These are phyloP conservation scores for Carassius gibelio DNA, from an alignment of 2,113 vertebrate genomes.

Conservation along the genomic window DNA sequence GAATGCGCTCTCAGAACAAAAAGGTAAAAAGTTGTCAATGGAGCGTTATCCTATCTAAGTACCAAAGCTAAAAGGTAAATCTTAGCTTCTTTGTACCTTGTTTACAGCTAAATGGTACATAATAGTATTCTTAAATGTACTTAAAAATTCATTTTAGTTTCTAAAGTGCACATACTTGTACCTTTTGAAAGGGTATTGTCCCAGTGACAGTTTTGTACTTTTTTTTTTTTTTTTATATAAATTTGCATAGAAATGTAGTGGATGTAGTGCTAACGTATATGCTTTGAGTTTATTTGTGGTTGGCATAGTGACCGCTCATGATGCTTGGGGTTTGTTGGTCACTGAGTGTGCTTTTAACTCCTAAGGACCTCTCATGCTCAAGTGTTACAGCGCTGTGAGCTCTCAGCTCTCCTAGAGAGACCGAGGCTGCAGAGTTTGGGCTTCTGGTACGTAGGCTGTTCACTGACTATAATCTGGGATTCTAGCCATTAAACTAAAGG, in stretches of 20 bases:
- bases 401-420: background rate
- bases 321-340: constrained; percentile 15
- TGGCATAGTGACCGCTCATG: constrained; percentile 35
- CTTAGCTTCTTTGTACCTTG: no score
- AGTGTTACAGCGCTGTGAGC: background rate
- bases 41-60: no score
- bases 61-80: no score
- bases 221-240: no score
- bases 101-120: no score
- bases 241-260: background rate
- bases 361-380: constrained; percentile 41
- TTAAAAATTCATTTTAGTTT: no score
- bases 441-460: constrained; percentile 11
- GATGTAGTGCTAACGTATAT: background rate
- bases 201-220: no score
- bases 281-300: constrained; percentile 22
- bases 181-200: no score
- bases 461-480: background rate
- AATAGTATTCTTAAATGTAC: no score
- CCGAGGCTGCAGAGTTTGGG: background rate
- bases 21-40: no score
- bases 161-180: no score
- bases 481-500: background rate
- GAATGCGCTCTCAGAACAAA: background rate
- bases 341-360: background rate